Base-by-base conservation (phyloP, 2,888 invertebrate genomes). In the Tridacna gigas region DNA sequence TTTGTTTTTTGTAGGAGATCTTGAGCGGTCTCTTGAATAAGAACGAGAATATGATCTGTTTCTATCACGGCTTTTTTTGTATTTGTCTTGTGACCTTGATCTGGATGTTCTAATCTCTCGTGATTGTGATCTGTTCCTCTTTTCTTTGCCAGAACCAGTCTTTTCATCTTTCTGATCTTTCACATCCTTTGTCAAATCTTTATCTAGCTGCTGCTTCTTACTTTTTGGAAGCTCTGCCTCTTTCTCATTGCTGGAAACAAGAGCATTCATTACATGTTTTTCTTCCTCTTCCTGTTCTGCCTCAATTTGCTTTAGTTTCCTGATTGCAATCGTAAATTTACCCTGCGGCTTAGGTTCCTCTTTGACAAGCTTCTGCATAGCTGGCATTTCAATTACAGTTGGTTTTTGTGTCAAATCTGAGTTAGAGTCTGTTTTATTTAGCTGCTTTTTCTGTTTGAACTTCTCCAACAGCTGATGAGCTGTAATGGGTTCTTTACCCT, bases 261-360 rank as follows among this genome's bases (percentile, higher is more conserved):
- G 63, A n/a, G 86, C 80, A 48, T 73, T 79, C 11, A 87, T 60
- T 37, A 79, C 84, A 37, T 83, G 82, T 67, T 87, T 84, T 22
- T 83, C 84, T 66, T 87, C 87, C 22, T 88, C 88, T 48, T 85
- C 85, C 56, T 88, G 85, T 69, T 83, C 82, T 37, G 85, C 85
- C 80, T 86, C 88, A 20, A 88, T 67, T 69, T 80, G 82, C 47
- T 84, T 88, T n/a, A 86, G 51, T 45, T 88, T 88, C 63, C 85
- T 81, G 3, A 88, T 86, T 37, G 84, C 80, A 74, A 88, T 82
- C 22, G 83, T 83, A 37, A 88, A 85, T 77, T 88, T 85, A 48
- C 83, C 85, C 37, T 74, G 74, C 2, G 18, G 37, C n/a, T 37
- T 66, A 22, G 65, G 61, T 22, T 69, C 61, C 22, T 45, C 63